Percentiles rank a stretch among this genome's conserved stretches.
phyloP scores from a whole-genome alignment of 2,888 invertebrate species.

The Nycteola revayana region DNA sequence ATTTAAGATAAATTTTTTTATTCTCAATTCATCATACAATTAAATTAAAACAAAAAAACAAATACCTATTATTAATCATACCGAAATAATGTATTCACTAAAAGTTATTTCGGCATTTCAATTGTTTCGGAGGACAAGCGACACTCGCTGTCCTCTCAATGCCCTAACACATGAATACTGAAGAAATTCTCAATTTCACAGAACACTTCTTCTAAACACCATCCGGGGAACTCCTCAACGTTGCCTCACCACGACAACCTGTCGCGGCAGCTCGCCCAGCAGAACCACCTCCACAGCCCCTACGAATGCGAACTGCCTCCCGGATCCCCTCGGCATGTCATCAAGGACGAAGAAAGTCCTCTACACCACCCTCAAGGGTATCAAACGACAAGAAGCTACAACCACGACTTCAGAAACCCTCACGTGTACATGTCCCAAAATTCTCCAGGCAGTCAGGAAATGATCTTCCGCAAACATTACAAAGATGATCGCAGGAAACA shows the following conservation, averaged over 20 bases:
- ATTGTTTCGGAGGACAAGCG: too few relatives aligned
- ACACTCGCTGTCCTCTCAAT: too few relatives aligned
- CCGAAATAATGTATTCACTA: too few relatives aligned
- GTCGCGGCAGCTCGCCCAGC: slow-evolving; percentile 68
- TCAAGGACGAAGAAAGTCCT: slow-evolving; percentile 69
- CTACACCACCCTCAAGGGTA: slow-evolving; percentile 68
- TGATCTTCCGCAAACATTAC: slow-evolving; percentile 74
- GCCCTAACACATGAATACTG: too few relatives aligned
- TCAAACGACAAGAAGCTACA: slow-evolving; percentile 71
- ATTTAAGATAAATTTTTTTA: too few relatives aligned
- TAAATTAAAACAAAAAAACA: too few relatives aligned
- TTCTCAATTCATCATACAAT: too few relatives aligned
- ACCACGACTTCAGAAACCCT: slow-evolving; percentile 73
- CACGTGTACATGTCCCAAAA: slow-evolving; percentile 77
- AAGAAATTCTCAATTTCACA: slow-evolving; percentile 61
- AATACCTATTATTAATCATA: too few relatives aligned
- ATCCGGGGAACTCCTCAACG: slow-evolving; percentile 84
- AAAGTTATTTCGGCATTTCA: too few relatives aligned
- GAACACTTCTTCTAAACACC: slow-evolving; percentile 94
- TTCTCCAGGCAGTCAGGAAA: slow-evolving; percentile 72
- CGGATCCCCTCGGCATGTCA: slow-evolving; percentile 71
- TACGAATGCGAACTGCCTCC: slow-evolving; percentile 75
- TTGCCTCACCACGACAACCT: slow-evolving; percentile 85
- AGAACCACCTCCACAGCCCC: slow-evolving; percentile 79
- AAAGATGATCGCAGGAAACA: slow-evolving; percentile 73